Evolutionary conservation across 2,797 vertebrate species (phyloP), one percentile per base, ranked within the genome.

Genomic region (Cryptoprocta ferox): DNA sequence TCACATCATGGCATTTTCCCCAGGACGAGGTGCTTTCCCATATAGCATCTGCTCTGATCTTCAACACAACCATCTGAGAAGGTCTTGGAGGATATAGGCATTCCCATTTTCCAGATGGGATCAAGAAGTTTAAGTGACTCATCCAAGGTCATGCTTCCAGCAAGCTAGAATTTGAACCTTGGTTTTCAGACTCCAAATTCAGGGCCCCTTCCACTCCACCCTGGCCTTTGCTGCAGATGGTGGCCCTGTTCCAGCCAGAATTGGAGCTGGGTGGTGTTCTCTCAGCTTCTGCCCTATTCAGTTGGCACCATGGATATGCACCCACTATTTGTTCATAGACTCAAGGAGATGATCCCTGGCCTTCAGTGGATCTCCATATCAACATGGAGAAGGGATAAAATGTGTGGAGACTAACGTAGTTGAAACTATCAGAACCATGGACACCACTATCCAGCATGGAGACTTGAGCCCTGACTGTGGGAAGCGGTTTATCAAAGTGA

Each of bases 41-140:
- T 0, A 1, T 0, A 16, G 63, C 68, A 28, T 26, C 48, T 11
- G 6, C 26, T 63, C 24, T 26, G 53, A 63, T 80, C 71, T 59
- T 83, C n/a, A 21, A 1, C 2, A 4, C 5, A 4, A 21, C n/a
- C 10, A 0, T 5, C 2, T 1, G 2, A 3, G 6, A 28, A 15
- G 6, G 28, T 48, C 71, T 3, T 26, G 13, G 14, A 28, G 19
- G 14, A 9, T 0, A 8, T 0, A 48, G 21, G 14, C 15, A 32
- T 10, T 30, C 68, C 76, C 70, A 71, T 30, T 78, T 56, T 71
- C 70, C 79, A 48, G 83, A 68, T 28, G 50, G 61, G 12, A 30
- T 73, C 42, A 10, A 19, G 21, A 50, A 89, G 37, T 24, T 50
- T 48, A 61, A 73, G 53, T 5, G 5, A 42, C 26, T 61, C 66